These are phyloP conservation scores for Anorthoa munda DNA, from an alignment of 2,888 invertebrate genomes.

Conservation along the genomic window DNA sequence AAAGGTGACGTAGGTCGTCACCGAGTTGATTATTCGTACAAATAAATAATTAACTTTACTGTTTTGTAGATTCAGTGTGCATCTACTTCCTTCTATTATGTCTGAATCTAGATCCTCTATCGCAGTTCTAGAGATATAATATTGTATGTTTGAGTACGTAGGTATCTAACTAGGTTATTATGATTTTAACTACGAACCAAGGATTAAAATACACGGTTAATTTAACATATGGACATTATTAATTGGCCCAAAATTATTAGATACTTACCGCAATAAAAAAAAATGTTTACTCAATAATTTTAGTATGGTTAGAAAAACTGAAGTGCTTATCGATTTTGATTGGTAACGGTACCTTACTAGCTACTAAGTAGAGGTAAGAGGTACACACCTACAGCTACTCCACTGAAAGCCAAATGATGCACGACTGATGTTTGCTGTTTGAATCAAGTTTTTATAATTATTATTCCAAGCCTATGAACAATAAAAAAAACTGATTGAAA, in stretches of 20 bases:
- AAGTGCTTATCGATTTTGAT: background rate
- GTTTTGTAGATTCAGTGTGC: background rate
- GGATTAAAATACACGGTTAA: background rate
- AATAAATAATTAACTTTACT: background rate
- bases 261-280: too few species aligned
- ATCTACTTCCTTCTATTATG: background rate
- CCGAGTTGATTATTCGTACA: background rate
- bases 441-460: too few species aligned
- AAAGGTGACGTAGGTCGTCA: background rate
- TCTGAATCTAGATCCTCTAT: background rate
- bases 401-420: too few species aligned
- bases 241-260: background rate
- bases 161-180: background rate
- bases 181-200: background rate
- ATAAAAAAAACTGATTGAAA: background rate
- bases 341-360: background rate
- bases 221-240: background rate
- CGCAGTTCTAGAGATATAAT: background rate
- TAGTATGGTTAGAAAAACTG: background rate
- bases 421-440: too few species aligned
- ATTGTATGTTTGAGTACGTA: too few species aligned
- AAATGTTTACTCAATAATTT: background rate
- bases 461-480: too few species aligned
- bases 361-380: too few species aligned
- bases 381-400: too few species aligned